Evolutionary conservation across 2,113 vertebrate species (phyloP), one percentile per base, ranked within the genome.

Genomic region (Daphoenositta chrysoptera): DNA sequence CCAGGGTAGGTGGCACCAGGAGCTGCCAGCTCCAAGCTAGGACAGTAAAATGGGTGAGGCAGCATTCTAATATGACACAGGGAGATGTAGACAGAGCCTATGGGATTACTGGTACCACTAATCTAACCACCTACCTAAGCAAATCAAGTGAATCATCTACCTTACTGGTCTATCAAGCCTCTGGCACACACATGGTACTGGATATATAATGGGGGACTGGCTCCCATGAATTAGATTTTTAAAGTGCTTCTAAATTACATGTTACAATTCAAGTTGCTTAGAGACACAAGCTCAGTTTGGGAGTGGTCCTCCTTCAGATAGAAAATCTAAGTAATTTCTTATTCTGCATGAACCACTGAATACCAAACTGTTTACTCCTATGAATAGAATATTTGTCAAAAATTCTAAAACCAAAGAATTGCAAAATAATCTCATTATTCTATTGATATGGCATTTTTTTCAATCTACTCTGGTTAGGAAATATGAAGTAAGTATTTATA

Each of bases 61-160:
- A 90, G 69, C 69, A 91, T 37, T 79, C 39, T 20, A 54, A 44
- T 50, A 56, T 60, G 75, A 54, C 42, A 92, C 33, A 84, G 27
- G 35, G 26, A 12, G 66, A 69, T 4, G 40, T 1, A 95, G 83
- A 79, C 61, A 81, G 56, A 89, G 70, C 31, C 57, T 56, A 8
- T 30, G 66, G 18, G 91, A 94, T 87, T 93, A 65, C 45, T 61
- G 24, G 35, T 39, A 71, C 73, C 69, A 89, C 47, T 94, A 45
- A 91, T 80, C 48, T 87, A 91, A 73, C 91, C 87, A 94, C 82
- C 84, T 71, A 93, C 91, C 81, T 35, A 96, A 85, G 77, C 53
- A 95, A 95, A 92, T 83, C 90, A 91, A 77, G 70, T 93, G 87
- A 95, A 91, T 96, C 91, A 94, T 80, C 70, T 79, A 56, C 79